These are phyloP conservation scores for Brenthis ino DNA, from an alignment of 2,888 invertebrate genomes.

Conservation along the genomic window DNA sequence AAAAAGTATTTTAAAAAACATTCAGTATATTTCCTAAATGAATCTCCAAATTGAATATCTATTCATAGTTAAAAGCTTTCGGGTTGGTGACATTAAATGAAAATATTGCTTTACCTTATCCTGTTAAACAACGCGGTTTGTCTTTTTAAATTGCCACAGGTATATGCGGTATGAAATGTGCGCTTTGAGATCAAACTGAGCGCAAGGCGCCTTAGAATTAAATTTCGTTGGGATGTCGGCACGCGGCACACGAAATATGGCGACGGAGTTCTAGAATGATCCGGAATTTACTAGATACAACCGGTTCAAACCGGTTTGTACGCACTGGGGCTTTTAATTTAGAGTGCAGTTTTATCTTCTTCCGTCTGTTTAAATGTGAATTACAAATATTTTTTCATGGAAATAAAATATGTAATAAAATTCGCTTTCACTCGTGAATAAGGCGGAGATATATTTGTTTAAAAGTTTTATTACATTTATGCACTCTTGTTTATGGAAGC, in stretches of 20 bases:
- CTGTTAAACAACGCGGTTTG: conserved; percentile 41
- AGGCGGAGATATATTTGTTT: too few relatives aligned
- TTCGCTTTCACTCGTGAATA: background rate
- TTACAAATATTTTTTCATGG: background rate
- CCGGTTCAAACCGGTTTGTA: conserved; percentile 37
- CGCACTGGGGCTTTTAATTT: conserved; percentile 33
- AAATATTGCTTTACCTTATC: conserved; percentile 37
- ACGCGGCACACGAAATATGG: conserved; percentile 58
- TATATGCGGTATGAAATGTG: conserved; percentile 42
- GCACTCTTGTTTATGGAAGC: too few relatives aligned
- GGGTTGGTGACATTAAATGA: conserved; percentile 26
- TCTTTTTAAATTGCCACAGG: conserved; percentile 43
- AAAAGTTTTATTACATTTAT: too few relatives aligned
- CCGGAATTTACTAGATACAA: conserved; percentile 52
- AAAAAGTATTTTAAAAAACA: background rate
- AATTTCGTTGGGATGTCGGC: conserved; percentile 58
- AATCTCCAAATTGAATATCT: background rate
- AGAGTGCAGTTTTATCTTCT: conserved; percentile 9
- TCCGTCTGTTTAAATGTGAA: background rate
- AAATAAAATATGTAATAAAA: too few relatives aligned
- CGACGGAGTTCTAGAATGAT: conserved; percentile 45
- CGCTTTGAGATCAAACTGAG: conserved; percentile 53
- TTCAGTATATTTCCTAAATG: too few relatives aligned
- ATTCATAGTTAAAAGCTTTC: conserved; percentile 17
- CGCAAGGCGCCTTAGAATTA: conserved; percentile 61